phyloP scores from a whole-genome alignment of 1,140 invertebrate genomes.

The Drosophila athabasca region DNA sequence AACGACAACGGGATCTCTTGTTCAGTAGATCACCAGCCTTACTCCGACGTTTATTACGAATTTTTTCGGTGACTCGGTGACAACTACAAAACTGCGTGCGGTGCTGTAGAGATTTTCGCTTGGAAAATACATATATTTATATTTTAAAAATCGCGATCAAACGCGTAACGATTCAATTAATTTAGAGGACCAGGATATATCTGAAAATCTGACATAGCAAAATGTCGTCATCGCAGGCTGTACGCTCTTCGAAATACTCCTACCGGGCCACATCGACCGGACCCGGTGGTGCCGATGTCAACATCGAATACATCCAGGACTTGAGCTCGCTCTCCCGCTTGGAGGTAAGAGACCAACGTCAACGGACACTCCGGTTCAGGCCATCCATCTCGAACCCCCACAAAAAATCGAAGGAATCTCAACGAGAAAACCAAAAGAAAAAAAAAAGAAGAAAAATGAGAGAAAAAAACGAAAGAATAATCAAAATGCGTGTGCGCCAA shows the following conservation, averaged over 20 bases:
- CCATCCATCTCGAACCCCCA: neutral
- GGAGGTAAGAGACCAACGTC: slow-evolving; percentile 88
- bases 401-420: slow-evolving; percentile 9
- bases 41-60: slow-evolving; percentile 84
- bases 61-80: slow-evolving; percentile 84
- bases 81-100: slow-evolving; percentile 81
- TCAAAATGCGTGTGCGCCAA: slow-evolving; percentile 46
- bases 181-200: slow-evolving; percentile 27
- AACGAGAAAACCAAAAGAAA: slow-evolving; percentile 6
- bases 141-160: slow-evolving; percentile 37
- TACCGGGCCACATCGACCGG: slow-evolving; percentile 90
- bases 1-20: slow-evolving; percentile 84
- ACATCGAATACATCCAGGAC: slow-evolving; percentile 96
- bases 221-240: slow-evolving; percentile 88
- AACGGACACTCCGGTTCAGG: slow-evolving; percentile 1
- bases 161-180: slow-evolving; percentile 58
- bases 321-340: slow-evolving; percentile 95
- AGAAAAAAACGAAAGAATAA: slow-evolving; percentile 6
- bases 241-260: slow-evolving; percentile 94
- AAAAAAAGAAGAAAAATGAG: neutral
- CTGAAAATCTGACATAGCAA: slow-evolving; percentile 65
- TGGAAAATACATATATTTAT: slow-evolving; percentile 40
- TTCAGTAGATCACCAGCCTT: slow-evolving; percentile 84
- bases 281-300: slow-evolving; percentile 93
- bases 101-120: slow-evolving; percentile 77